Evolutionary conservation across 2,797 vertebrate genomes (phyloP).

Genomic region (Amblyopsis hoosieri): DNA sequence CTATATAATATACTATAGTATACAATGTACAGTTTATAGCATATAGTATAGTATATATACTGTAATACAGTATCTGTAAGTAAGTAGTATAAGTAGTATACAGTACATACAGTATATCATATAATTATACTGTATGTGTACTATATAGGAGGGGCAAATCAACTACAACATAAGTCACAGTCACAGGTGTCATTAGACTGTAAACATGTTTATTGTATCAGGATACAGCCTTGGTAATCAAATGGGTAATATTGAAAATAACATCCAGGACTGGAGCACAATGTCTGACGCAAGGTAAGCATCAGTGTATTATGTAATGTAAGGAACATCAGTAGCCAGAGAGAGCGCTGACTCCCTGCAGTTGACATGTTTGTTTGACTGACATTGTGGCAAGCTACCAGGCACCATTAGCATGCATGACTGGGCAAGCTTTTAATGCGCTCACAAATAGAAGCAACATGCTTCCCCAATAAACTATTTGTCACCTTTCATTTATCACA

Average conservation of each 20-base stretch:
- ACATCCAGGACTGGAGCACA: slow-evolving; percentile 9
- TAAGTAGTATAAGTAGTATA: too few relatives aligned
- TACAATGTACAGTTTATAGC: too few relatives aligned
- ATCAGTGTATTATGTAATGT: slow-evolving; percentile 9
- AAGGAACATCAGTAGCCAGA: slow-evolving; percentile 29
- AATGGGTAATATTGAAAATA: slow-evolving; percentile 11
- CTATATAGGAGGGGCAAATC: too few relatives aligned
- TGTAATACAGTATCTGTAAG: too few relatives aligned
- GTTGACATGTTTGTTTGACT: slow-evolving; percentile 29
- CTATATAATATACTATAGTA: too few relatives aligned
- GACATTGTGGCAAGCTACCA: slow-evolving; percentile 20
- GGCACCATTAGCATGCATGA: slow-evolving; percentile 35
- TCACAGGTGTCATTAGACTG: slow-evolving; percentile 7
- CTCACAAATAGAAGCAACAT: slow-evolving; percentile 37
- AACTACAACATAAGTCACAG: slow-evolving; percentile 16
- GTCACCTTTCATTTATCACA: slow-evolving; percentile 47
- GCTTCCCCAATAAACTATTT: slow-evolving; percentile 44
- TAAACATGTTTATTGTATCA: slow-evolving; percentile 6
- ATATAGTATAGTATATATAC: too few relatives aligned
- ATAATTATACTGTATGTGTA: too few relatives aligned
- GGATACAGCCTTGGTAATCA: slow-evolving; percentile 18
- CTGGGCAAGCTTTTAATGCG: slow-evolving; percentile 45
- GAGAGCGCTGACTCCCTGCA: neutral
- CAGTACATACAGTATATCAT: too few relatives aligned
- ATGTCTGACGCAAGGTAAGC: slow-evolving; percentile 15